Evolutionary conservation across 2,888 invertebrate species (phyloP).

Genomic region (Morpho achilles): DNA sequence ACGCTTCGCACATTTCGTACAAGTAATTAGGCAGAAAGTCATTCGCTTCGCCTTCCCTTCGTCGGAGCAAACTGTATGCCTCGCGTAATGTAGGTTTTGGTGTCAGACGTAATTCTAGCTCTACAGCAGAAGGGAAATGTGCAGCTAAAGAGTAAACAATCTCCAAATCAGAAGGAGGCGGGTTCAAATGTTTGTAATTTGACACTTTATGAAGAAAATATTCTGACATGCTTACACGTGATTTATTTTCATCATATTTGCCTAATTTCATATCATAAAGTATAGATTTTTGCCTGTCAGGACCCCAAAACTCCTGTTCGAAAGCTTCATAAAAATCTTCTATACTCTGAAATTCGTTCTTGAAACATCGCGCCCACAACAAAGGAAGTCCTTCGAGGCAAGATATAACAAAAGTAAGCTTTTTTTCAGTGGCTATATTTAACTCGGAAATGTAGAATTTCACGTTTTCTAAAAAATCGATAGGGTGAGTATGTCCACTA

Average conservation of each 20-base stretch:
- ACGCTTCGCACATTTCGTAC: slow-evolving; percentile 73
- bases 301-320: slow-evolving; percentile 71
- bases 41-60: slow-evolving; percentile 63
- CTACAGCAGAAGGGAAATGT: slow-evolving; percentile 68
- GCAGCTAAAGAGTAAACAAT: slow-evolving; percentile 71
- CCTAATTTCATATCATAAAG: slow-evolving; percentile 70
- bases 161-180: slow-evolving; percentile 71
- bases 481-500: slow-evolving; percentile 62
- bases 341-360: slow-evolving; percentile 57
- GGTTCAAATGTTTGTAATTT: slow-evolving; percentile 64
- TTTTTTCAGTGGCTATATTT: slow-evolving; percentile 58
- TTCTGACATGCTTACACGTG: slow-evolving; percentile 66
- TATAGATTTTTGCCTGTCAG: slow-evolving; percentile 65
- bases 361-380: slow-evolving; percentile 72
- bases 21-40: slow-evolving; percentile 72
- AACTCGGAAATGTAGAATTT: slow-evolving; percentile 67
- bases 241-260: slow-evolving; percentile 58
- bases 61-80: slow-evolving; percentile 65
- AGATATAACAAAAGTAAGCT: slow-evolving; percentile 63
- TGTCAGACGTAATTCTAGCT: slow-evolving; percentile 66
- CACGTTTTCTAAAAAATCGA: slow-evolving; percentile 68
- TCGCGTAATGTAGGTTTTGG: slow-evolving; percentile 70
- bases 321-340: slow-evolving; percentile 60
- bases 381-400: slow-evolving; percentile 68
- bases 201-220: slow-evolving; percentile 72